phyloP scores from a whole-genome alignment of 2,113 vertebrate genomes.

The Nansenia antarctica region DNA sequence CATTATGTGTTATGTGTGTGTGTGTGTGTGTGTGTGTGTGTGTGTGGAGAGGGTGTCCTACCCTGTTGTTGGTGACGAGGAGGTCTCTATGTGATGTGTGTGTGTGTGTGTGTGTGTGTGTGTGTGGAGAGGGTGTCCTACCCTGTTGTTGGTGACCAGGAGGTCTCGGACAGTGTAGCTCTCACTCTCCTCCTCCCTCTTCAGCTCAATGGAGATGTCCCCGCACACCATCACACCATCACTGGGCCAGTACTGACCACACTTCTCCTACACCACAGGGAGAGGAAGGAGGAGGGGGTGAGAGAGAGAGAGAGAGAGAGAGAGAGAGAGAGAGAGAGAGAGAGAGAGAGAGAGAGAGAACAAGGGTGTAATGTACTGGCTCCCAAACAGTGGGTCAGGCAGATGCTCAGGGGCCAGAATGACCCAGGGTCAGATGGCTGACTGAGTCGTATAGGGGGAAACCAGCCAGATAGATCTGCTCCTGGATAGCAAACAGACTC shows the following conservation, averaged over 20 bases:
- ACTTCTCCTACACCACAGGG: slow-evolving; percentile 89
- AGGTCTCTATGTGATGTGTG: too few species aligned
- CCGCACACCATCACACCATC: slow-evolving; percentile 86
- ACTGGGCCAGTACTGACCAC: slow-evolving; percentile 95
- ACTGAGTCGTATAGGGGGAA: not conserved
- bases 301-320: not conserved
- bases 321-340: not conserved
- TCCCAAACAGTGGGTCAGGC: not conserved
- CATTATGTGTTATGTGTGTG: too few species aligned
- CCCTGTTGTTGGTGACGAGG: not conserved
- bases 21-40: too few species aligned
- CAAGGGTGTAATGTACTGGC: too few species aligned
- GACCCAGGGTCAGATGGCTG: not conserved
- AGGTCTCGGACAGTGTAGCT: slow-evolving; percentile 96
- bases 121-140: too few species aligned
- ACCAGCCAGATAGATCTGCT: not conserved
- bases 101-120: too few species aligned
- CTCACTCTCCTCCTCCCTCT: slow-evolving; percentile 95
- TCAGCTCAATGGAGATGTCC: slow-evolving; percentile 94
- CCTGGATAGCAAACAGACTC: not conserved
- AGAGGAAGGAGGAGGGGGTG: not conserved
- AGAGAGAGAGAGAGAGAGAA: not conserved
- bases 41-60: not conserved
- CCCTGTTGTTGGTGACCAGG: slow-evolving; percentile 94
- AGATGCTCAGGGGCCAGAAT: not conserved